Conservation (phyloP, 2,888 invertebrate genomes). For the Odontothrips loti region DNA sequence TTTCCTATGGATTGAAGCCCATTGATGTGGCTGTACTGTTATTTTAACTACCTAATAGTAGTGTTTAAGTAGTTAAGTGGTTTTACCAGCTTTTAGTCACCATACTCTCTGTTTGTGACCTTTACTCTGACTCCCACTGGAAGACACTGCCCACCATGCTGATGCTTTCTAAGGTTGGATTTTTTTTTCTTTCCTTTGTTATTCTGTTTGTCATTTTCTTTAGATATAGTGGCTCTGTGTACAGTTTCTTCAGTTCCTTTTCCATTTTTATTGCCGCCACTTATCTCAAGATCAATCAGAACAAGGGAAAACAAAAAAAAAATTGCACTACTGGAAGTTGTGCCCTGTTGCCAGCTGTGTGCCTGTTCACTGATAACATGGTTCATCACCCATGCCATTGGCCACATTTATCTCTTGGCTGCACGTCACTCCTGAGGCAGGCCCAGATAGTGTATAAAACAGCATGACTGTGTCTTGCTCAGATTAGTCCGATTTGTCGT, state of each 20-base stretch:
- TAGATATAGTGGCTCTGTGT: neutral
- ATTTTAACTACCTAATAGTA: too few species aligned
- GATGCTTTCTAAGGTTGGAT: neutral
- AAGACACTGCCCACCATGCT: too few species aligned
- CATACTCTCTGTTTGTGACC: neutral
- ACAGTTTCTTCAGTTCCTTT: constrained; percentile 7
- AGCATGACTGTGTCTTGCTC: constrained; percentile 21
- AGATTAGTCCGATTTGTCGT: constrained; percentile 20
- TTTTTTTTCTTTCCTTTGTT: neutral
- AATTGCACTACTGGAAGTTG: constrained; percentile 28
- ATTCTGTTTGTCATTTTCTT: neutral
- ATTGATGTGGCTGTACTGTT: too few species aligned
- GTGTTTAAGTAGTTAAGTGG: too few species aligned
- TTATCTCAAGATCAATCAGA: constrained; percentile 30
- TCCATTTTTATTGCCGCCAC: neutral
- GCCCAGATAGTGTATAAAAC: constrained; percentile 19
- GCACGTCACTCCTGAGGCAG: constrained; percentile 15
- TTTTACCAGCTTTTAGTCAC: too few species aligned
- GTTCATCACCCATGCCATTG: constrained; percentile 26
- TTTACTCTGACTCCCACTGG: constrained; percentile 22
- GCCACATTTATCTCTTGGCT: constrained; percentile 20
- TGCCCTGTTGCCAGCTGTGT: constrained; percentile 26
- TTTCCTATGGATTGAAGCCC: too few species aligned
- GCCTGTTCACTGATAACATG: constrained; percentile 8
- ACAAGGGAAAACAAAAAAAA: constrained; percentile 27